Percentiles rank a stretch among this genome's conserved stretches.
These are phyloP conservation scores for Brachionus paranguensis DNA, from an alignment of 1,140 invertebrate genomes.

Conservation along the genomic window DNA sequence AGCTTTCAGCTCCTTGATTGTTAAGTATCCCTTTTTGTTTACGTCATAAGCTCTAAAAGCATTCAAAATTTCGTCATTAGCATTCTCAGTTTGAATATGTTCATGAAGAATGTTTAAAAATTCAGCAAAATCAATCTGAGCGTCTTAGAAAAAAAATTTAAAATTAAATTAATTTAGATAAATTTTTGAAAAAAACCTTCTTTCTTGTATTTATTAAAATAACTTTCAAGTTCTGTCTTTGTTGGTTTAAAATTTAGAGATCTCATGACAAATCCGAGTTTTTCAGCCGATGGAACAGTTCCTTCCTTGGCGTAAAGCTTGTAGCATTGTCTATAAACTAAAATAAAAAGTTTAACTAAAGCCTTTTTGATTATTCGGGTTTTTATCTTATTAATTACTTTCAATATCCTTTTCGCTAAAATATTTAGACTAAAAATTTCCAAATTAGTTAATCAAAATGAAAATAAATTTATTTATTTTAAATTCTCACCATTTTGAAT, in stretches of 20 bases:
- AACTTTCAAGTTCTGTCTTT: background rate
- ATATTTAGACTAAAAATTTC: conserved; percentile 33
- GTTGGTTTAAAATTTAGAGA: conserved; percentile 39
- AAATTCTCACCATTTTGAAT: conserved; percentile 10
- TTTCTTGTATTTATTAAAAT: conserved; percentile 38
- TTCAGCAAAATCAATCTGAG: conserved; percentile 26
- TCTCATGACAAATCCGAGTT: conserved; percentile 39
- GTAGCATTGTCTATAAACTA: conserved; percentile 29
- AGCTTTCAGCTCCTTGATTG: background rate
- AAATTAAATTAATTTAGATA: background rate
- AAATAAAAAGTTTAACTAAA: background rate
- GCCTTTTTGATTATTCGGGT: no score
- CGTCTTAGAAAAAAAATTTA: background rate
- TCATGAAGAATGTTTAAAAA: conserved; percentile 24
- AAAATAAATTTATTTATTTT: background rate
- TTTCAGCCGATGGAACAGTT: conserved; percentile 4
- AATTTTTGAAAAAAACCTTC: background rate
- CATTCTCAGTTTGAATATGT: background rate
- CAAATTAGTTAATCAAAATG: background rate
- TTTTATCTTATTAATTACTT: background rate
- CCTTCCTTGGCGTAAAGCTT: conserved; percentile 34
- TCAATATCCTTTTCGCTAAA: conserved; percentile 40
- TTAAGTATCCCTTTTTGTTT: conserved; percentile 20
- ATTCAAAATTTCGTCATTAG: background rate
- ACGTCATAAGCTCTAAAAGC: conserved; percentile 38